Base-by-base conservation (phyloP, 2,113 vertebrate species). In the Macheiramphus alcinus region DNA sequence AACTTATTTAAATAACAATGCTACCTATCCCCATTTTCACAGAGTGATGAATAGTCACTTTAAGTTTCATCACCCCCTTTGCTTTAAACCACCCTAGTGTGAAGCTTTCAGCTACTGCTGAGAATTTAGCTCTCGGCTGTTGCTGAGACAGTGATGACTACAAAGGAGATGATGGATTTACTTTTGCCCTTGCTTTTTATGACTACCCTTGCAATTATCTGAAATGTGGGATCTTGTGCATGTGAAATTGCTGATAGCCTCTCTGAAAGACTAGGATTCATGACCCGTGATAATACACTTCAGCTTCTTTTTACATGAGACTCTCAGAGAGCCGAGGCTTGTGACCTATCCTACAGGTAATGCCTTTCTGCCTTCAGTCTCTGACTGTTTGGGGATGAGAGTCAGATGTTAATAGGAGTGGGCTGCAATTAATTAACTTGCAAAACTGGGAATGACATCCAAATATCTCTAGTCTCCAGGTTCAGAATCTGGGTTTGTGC, bases 111-210 rank as follows among this genome's bases (percentile, higher is more conserved):
- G 63, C 20, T 84, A 32, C 36, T 50, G 40, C 67, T 84, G 67
- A 86, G 82, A 80, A 53, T 95, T 90, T 87, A 61, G 40, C n/a
- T 85, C n/a, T 89, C 10, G n/a, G 66, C n/a, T 86, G 32, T 45
- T 75, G 65, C 79, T 70, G 63, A 86, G 62, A 56, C 21, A 61
- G 31, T 67, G 59, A 48, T 75, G 45, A n/a, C 53, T 79, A 26
- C 15, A 82, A 26, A 78, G n/a, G 43, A 88, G 34, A 75, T 31
- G 74, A 62, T 66, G 32, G 45, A 83, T 96, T 84, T 78, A 34
- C 75, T 96, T 96, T 86, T 86, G 68, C 70, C 21, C 71, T 86
- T 84, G 80, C 7, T 78, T 95, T 87, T 72, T 62, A 45, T 94
- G 68, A 56, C 50, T 76, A 13, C 52, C 62, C 27, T 86, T 91